Percentiles rank a stretch among this genome's conserved stretches.
These are phyloP conservation scores for Heteromormyrus szaboi DNA, from an alignment of 2,797 vertebrate genomes.

Conservation along the genomic window DNA sequence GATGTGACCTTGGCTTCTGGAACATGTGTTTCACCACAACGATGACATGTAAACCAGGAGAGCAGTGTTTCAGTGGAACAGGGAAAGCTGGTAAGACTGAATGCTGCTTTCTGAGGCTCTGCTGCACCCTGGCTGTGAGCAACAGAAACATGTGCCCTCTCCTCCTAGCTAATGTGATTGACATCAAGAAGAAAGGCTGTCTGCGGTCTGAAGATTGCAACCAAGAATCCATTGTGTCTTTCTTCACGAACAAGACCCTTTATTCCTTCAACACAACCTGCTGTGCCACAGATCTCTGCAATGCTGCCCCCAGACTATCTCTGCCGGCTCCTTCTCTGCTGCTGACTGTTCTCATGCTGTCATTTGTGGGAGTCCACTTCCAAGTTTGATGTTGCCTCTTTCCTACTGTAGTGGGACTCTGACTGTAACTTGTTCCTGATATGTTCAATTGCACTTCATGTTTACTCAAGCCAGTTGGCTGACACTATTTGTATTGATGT, in stretches of 20 bases:
- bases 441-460: background rate
- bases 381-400: background rate
- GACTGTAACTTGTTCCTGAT: constrained; percentile 16
- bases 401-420: background rate
- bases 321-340: constrained; percentile 26
- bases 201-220: constrained; percentile 46
- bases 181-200: constrained; percentile 55
- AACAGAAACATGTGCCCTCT: background rate
- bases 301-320: constrained; percentile 34
- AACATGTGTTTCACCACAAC: constrained; percentile 52
- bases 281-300: constrained; percentile 57
- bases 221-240: constrained; percentile 32
- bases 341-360: constrained; percentile 29
- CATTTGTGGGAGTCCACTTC: constrained; percentile 4
- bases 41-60: constrained; percentile 47
- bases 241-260: constrained; percentile 44
- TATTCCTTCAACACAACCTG: constrained; percentile 58
- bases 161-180: constrained; percentile 43
- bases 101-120: background rate
- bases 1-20: constrained; percentile 61
- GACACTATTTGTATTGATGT: background rate
- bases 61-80: constrained; percentile 55
- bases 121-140: background rate
- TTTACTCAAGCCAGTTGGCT: background rate
- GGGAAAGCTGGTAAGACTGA: constrained; percentile 51